Conservation (phyloP, 2,797 vertebrate genomes). For the Chrosomus eos region DNA sequence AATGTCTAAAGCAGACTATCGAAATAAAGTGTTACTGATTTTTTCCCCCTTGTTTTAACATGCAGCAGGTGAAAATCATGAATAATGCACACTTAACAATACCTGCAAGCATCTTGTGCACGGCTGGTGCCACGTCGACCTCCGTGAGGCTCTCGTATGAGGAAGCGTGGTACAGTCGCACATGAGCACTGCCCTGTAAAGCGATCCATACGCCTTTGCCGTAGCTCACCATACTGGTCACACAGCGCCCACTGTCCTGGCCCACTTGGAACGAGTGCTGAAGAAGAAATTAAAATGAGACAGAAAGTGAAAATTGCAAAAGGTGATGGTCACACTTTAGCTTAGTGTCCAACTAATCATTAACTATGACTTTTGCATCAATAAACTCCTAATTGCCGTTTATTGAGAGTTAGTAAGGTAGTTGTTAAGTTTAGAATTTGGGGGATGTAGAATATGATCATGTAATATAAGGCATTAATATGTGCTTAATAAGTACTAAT, state of each 20-base stretch:
- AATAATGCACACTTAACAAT: constrained; percentile 25
- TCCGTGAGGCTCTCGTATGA: constrained; percentile 92
- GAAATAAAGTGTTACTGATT: neutral
- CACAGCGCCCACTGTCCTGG: constrained; percentile 88
- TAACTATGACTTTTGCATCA: neutral
- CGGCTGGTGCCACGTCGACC: constrained; percentile 93
- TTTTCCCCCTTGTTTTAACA: neutral
- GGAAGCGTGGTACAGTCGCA: constrained; percentile 90
- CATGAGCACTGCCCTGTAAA: constrained; percentile 92
- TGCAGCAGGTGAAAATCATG: neutral
- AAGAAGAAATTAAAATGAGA: neutral
- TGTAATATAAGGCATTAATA: too few relatives aligned
- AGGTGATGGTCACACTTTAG: neutral
- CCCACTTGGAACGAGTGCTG: constrained; percentile 92
- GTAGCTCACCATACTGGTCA: constrained; percentile 93
- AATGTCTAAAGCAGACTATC: neutral
- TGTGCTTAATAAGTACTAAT: neutral
- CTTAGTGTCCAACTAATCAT: neutral
- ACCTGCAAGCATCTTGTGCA: constrained; percentile 99
- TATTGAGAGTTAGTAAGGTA: too few relatives aligned
- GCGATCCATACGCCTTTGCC: constrained; percentile 92
- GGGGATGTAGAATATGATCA: too few relatives aligned
- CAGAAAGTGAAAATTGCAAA: neutral
- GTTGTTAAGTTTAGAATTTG: too few relatives aligned
- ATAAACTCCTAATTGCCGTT: neutral